Evolutionary conservation across 2,888 invertebrate species (phyloP).

Genomic region (Napeogenes sylphis): DNA sequence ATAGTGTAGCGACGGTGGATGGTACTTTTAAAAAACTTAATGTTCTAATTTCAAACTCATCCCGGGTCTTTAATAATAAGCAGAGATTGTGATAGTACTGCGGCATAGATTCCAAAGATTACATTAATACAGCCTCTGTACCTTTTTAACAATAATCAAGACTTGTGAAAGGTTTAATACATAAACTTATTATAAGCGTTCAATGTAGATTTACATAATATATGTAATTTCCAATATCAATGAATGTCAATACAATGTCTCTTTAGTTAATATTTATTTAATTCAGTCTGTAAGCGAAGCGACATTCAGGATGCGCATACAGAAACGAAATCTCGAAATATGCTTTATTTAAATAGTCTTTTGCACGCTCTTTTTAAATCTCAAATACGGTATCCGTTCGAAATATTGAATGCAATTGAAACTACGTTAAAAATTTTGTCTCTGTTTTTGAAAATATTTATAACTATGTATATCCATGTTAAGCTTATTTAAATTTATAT

Average conservation of each 20-base stretch:
- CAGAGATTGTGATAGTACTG: neutral
- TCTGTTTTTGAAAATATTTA: too few relatives aligned
- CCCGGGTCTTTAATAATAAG: neutral
- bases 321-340: slow-evolving; percentile 6
- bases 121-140: too few relatives aligned
- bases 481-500: too few relatives aligned
- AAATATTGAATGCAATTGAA: slow-evolving; percentile 1
- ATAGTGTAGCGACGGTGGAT: too few relatives aligned
- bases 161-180: neutral
- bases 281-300: slow-evolving; percentile 3
- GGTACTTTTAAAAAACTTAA: too few relatives aligned
- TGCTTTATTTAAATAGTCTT: slow-evolving; percentile 8
- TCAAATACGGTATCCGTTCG: neutral
- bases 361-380: slow-evolving; percentile 4
- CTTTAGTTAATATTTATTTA: slow-evolving; percentile 5
- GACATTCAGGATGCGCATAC: slow-evolving; percentile 5
- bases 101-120: neutral
- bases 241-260: neutral
- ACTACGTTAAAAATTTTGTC: neutral
- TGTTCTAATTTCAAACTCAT: too few relatives aligned
- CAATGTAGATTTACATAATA: too few relatives aligned
- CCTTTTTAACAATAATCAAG: too few relatives aligned
- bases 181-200: neutral
- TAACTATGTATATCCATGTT: too few relatives aligned
- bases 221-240: neutral